Evolutionary conservation across 1,140 invertebrate species (phyloP).

Genomic region (Drosophila equinoxialis): DNA sequence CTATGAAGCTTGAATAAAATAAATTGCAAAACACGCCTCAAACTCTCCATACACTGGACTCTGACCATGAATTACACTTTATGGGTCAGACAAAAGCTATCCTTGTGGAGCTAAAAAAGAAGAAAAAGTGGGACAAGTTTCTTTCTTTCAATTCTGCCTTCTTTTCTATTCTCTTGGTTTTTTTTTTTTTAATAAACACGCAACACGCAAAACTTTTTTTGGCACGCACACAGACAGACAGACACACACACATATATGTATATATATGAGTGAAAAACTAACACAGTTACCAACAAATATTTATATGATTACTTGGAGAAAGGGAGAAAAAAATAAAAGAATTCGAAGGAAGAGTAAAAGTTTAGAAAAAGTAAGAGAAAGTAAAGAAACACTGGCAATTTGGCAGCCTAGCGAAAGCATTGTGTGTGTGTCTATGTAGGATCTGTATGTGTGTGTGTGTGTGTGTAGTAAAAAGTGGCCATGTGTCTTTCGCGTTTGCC

Average conservation of each 20-base stretch:
- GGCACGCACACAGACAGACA: constrained; percentile 40
- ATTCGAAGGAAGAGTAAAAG: constrained; percentile 34
- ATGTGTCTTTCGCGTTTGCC: constrained; percentile 52
- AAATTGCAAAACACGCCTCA: background rate
- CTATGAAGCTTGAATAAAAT: background rate
- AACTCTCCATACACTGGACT: background rate
- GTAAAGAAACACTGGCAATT: constrained; percentile 33
- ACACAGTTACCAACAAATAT: constrained; percentile 62
- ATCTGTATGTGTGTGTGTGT: constrained; percentile 27
- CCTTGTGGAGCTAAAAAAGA: constrained; percentile 5
- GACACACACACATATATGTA: constrained; percentile 21
- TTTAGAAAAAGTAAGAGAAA: constrained; percentile 53
- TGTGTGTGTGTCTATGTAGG: constrained; percentile 11
- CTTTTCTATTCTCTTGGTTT: constrained; percentile 6
- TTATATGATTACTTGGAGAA: constrained; percentile 71
- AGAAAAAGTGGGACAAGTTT: constrained; percentile 61
- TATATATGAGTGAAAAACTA: constrained; percentile 27
- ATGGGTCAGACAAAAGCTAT: constrained; percentile 48
- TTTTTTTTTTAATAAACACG: constrained; percentile 66
- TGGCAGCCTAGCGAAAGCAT: constrained; percentile 32
- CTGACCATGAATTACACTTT: constrained; percentile 56
- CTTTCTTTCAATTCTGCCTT: constrained; percentile 23
- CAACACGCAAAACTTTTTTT: constrained; percentile 63
- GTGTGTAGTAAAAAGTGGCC: constrained; percentile 61
- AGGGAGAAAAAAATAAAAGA: constrained; percentile 26